A percentile compares a stretch with the other conserved stretches of the same genome.
These are phyloP conservation scores for Micromussa lordhowensis DNA, from an alignment of 92 coral and sea anemone genomes.

Conservation along the genomic window DNA sequence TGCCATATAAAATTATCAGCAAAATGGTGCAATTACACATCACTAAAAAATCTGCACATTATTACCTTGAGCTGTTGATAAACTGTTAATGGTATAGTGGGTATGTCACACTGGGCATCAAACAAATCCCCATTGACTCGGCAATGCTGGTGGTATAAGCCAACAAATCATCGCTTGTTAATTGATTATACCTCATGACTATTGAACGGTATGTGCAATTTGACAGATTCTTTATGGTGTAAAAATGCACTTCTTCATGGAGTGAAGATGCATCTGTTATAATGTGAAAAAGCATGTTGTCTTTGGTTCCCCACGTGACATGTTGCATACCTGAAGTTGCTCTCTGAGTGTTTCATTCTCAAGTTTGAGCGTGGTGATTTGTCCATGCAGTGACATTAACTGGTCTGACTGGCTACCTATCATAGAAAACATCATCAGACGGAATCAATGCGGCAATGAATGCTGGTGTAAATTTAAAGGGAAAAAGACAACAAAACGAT, in stretches of 20 bases:
- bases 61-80: constrained; percentile 85
- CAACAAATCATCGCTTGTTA: background rate
- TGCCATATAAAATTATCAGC: no score
- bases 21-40: background rate
- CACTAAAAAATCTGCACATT: background rate
- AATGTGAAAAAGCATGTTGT: no score
- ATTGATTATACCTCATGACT: background rate
- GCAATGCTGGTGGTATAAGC: background rate
- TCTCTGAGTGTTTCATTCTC: constrained; percentile 77
- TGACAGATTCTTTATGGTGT: no score
- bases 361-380: constrained; percentile 74
- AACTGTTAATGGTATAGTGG: constrained; percentile 77
- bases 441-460: background rate
- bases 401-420: constrained; percentile 31
- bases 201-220: no score
- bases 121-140: constrained; percentile 23
- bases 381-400: constrained; percentile 68
- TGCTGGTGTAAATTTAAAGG: background rate
- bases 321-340: constrained; percentile 58
- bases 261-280: no score
- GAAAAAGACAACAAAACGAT: background rate
- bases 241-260: no score
- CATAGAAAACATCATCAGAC: background rate
- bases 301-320: background rate
- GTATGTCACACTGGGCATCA: constrained; percentile 24